Evolutionary conservation across 2,113 vertebrate genomes (phyloP).

Genomic region (Hystrix cristata): DNA sequence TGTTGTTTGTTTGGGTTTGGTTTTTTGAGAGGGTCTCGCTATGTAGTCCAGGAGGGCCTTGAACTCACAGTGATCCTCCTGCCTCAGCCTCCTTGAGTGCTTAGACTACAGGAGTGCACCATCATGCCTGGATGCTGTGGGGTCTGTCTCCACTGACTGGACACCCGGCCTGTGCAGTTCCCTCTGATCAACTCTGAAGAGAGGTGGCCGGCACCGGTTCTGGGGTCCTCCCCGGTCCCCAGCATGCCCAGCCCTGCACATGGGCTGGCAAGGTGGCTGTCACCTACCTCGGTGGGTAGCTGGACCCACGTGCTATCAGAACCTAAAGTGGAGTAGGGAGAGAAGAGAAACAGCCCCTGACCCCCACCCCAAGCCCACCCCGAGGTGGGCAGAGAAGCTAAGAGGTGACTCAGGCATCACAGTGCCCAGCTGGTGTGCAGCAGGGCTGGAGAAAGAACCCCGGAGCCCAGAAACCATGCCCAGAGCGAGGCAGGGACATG

Average conservation of each 20-base stretch:
- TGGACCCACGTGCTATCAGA: background rate
- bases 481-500: background rate
- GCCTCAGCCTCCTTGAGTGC: background rate
- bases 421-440: background rate
- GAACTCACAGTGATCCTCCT: background rate
- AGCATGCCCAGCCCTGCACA: background rate
- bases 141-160: background rate
- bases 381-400: background rate
- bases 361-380: fast-evolving
- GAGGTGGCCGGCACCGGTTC: background rate
- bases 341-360: background rate
- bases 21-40: background rate
- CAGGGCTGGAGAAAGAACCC: background rate
- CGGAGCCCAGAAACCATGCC: background rate
- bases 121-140: background rate
- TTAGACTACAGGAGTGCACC: background rate
- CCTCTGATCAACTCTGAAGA: background rate
- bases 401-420: background rate
- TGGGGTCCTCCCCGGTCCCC: background rate
- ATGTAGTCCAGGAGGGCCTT: background rate
- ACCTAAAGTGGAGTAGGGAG: background rate
- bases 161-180: background rate
- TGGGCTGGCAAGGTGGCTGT: background rate
- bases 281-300: background rate
- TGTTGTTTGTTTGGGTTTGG: background rate